Percentiles rank a stretch among this genome's conserved stretches.
These are phyloP conservation scores for Drosophila kuntzei DNA, from an alignment of 2,888 invertebrate species.

Conservation along the genomic window DNA sequence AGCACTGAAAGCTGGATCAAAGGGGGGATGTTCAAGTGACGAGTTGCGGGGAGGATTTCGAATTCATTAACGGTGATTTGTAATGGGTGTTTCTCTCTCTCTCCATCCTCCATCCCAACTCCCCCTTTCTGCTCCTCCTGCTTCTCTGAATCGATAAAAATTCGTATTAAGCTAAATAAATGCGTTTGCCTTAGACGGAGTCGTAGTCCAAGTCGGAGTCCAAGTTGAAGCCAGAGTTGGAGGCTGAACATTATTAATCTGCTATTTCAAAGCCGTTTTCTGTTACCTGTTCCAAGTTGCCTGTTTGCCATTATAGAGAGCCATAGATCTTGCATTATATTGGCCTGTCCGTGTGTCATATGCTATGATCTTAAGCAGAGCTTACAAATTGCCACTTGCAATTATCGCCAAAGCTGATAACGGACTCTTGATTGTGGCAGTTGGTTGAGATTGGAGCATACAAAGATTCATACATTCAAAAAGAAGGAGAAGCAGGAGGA, in stretches of 20 bases:
- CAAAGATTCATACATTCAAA: too few relatives aligned
- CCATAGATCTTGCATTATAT: conserved; percentile 77
- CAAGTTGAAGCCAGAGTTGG: conserved; percentile 6
- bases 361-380: conserved; percentile 59
- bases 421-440: conserved; percentile 36
- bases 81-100: conserved; percentile 57
- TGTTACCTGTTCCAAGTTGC: not conserved
- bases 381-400: conserved; percentile 72
- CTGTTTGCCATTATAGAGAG: conserved; percentile 12
- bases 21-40: conserved; percentile 6
- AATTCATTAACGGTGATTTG: conserved; percentile 79
- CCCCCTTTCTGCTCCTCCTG: conserved; percentile 1
- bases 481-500: not conserved
- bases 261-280: conserved; percentile 35
- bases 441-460: conserved; percentile 29
- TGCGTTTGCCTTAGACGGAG: conserved; percentile 57
- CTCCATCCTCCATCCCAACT: conserved; percentile 7
- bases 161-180: conserved; percentile 70
- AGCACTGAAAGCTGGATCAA: not conserved
- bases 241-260: conserved; percentile 71
- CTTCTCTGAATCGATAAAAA: conserved; percentile 49
- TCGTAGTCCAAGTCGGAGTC: conserved; percentile 11
- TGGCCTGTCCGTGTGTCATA: conserved; percentile 60
- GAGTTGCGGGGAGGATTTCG: conserved; percentile 22
- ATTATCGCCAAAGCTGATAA: conserved; percentile 71